Conservation (phyloP, 2,113 vertebrate species). For the Phycodurus eques region DNA sequence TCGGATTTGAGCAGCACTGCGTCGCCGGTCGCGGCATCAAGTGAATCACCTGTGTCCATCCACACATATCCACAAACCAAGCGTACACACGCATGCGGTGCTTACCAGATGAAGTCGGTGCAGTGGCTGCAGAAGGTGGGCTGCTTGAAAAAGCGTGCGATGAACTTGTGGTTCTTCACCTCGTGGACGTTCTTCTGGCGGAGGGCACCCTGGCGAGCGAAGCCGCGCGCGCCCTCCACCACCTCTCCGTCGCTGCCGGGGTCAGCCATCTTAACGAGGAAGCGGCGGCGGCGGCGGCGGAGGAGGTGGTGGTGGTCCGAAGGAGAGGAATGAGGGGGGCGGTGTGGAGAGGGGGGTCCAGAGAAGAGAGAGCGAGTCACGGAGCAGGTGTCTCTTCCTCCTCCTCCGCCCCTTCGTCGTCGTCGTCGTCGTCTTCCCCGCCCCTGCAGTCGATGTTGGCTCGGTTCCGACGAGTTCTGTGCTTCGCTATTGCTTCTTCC, state of each 20-base stretch:
- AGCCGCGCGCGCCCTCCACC: slow-evolving; percentile 80
- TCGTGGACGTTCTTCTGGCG: slow-evolving; percentile 85
- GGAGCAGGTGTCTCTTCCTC: slow-evolving; percentile 52
- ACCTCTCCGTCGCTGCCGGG: slow-evolving; percentile 71
- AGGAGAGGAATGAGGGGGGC: slow-evolving; percentile 28
- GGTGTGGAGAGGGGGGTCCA: slow-evolving; percentile 26
- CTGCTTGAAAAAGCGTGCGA: slow-evolving; percentile 91
- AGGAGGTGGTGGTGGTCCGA: slow-evolving; percentile 26
- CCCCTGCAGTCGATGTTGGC: slow-evolving; percentile 44
- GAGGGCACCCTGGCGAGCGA: slow-evolving; percentile 87
- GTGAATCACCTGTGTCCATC: slow-evolving; percentile 72
- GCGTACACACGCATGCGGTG: slow-evolving; percentile 19
- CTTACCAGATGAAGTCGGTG: slow-evolving; percentile 90
- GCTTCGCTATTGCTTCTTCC: slow-evolving; percentile 57
- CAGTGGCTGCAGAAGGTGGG: slow-evolving; percentile 93
- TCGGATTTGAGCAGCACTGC: slow-evolving; percentile 39
- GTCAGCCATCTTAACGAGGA: slow-evolving; percentile 79
- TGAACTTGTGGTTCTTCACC: slow-evolving; percentile 89
- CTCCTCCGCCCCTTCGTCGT: slow-evolving; percentile 53
- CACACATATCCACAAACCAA: background rate
- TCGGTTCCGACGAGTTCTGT: slow-evolving; percentile 34
- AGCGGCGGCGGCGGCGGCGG: slow-evolving; percentile 47
- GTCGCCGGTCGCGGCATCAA: slow-evolving; percentile 60
- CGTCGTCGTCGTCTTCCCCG: slow-evolving; percentile 34
- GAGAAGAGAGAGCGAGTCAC: slow-evolving; percentile 41